Base-by-base conservation (phyloP, 2,797 vertebrate genomes). In the Crypturellus tataupa region DNA sequence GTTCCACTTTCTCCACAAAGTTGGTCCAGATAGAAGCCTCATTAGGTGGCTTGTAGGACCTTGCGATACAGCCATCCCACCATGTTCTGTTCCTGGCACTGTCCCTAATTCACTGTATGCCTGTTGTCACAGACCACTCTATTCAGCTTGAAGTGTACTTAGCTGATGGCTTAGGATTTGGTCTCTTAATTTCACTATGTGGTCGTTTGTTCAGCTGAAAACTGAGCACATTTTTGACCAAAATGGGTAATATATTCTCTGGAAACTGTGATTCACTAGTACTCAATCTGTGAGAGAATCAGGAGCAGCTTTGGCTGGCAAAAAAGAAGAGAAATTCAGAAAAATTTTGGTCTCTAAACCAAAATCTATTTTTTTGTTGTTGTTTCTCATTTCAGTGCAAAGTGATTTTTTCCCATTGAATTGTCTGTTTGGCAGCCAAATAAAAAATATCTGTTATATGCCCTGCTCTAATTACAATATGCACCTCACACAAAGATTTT, bases 11-110 rank as follows among this genome's bases (percentile, higher is more conserved):
- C 49, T 31, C 82, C 47, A 68, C 21, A 60, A 24, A 37, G 56
- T 35, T 21, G 81, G 70, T 29, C 17, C 4, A 37, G 59, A 3
- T 37, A 42, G 25, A 84, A 68, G 72, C 56, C 31, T 53, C 51
- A 31, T 20, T 24, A 56, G 64, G 37, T 58, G 85, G 47, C 47
- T 58, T 0, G 0, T 17, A 19, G 76, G 46, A 46, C n/a, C 1
- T 1, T 21, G 7, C 18, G 23, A 37, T 18, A 27, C 18, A 35
- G 37, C 0, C 0, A 55, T 23, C 64, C 44, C 0, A 49, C 65
- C 42, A 59, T 12, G 35, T 77, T 82, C 79, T 77, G 71, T n/a
- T 90, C 47, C 44, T 51, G 37, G 31, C 0, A 0, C 31, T 94
- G 95, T 49, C 58, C 37, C 17, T 46, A 2, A 0, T 92, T 91